Evolutionary conservation across 2,113 vertebrate species (phyloP).

Genomic region (Morone saxatilis): DNA sequence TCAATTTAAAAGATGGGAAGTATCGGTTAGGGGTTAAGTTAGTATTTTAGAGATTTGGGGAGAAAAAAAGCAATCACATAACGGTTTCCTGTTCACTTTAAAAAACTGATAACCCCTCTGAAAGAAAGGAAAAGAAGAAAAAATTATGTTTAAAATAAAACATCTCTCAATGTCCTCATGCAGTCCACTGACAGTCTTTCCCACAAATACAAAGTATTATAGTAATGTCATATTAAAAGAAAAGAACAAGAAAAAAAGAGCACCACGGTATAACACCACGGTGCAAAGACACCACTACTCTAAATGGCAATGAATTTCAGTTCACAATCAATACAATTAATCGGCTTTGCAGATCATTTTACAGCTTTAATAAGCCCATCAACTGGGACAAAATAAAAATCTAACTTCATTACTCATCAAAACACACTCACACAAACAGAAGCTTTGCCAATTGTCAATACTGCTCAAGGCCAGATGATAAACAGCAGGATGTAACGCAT

Average conservation of each 20-base stretch:
- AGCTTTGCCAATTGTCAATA: not conserved
- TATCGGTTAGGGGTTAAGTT: not conserved
- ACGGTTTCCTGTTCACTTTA: not conserved
- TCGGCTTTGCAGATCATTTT: slow-evolving; percentile 15
- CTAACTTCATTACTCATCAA: slow-evolving; percentile 4
- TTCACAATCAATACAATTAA: slow-evolving; percentile 43
- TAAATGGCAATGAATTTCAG: slow-evolving; percentile 38
- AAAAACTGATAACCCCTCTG: not conserved
- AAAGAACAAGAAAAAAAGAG: not conserved
- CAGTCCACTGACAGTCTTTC: not conserved
- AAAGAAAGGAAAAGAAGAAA: not conserved
- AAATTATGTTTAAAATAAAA: not conserved
- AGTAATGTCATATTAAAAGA: slow-evolving; percentile 6
- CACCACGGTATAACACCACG: not conserved
- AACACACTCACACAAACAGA: not conserved
- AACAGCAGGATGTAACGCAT: not conserved
- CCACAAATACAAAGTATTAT: not conserved
- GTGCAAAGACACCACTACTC: not conserved
- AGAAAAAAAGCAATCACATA: not conserved
- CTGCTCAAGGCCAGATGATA: slow-evolving; percentile 5
- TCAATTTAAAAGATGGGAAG: slow-evolving; percentile 9
- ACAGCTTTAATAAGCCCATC: slow-evolving; percentile 22
- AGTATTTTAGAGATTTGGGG: not conserved
- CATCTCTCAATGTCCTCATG: not conserved
- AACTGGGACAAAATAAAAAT: not conserved